Evolutionary conservation across 2,888 invertebrate genomes (phyloP), one percentile per base, ranked within the genome.

Genomic region (Napeogenes sylphis): DNA sequence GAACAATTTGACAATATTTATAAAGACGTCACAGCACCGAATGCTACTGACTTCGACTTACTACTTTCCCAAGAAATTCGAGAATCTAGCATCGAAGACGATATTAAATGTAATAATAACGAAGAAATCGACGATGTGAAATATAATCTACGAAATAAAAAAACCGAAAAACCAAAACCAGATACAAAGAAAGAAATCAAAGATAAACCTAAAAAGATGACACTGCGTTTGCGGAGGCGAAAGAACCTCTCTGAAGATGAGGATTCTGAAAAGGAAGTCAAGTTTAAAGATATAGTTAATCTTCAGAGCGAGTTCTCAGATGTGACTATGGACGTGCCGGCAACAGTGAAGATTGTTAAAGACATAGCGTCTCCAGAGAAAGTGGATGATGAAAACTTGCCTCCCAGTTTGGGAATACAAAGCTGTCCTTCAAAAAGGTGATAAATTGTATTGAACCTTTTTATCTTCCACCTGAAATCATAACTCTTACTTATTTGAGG

Each of bases 381-480:
- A 46, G 62, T 65, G 0, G 73, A 72, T 4, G 75, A 76, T 3
- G 89, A 89, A 64, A 88, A 89, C 71, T n/a, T 75, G 10, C 81
- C 82, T 0, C 85, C 85, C 0, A 12, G 70, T 8, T 58, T 77
- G 51, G 84, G 76, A 0, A 75, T 82, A 67, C 85, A 85, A 66
- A 87, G 88, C 67, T 90, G 89, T 64, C 87, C 87, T 2, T 79
- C 85, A 3, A 88, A 87, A 76, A 88, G 84, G 90, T 90, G 30
- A 51, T 51, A 8, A 12, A 51, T 42, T 42, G 10, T 12, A 42
- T 42, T 42, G 30, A 8, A 4, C 14, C n/a, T 21, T 51, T 21
- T 6, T 51, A 30, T 4, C 51, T 10, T 3, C 85, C 78, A 63
- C 69, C 45, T 6, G 21, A 21, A 21, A 21, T 21, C 21, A 21